These are phyloP conservation scores for Paralinhomoeus sp. DNA, from an alignment of 2,888 invertebrate species.

Conservation along the genomic window DNA sequence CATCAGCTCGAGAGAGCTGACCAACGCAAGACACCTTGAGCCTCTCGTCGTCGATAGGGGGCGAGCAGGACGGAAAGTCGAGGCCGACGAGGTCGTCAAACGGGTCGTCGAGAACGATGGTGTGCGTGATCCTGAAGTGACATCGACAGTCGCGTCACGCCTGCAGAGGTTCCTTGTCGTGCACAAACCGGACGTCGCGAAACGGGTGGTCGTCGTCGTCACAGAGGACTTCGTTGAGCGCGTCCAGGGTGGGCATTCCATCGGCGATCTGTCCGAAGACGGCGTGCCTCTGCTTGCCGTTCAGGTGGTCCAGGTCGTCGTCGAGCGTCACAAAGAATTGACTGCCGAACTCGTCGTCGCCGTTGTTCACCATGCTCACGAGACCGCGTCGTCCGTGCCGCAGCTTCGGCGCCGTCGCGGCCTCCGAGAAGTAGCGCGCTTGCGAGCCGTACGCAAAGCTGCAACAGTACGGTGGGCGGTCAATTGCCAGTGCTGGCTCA, in stretches of 20 bases:
- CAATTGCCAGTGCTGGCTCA: too few species aligned
- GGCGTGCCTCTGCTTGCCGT: constrained; percentile 61
- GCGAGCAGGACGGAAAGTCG: constrained; percentile 55
- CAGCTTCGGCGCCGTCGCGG: constrained; percentile 68
- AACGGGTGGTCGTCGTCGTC: constrained; percentile 70
- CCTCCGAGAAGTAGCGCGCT: constrained; percentile 55
- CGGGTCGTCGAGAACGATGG: constrained; percentile 82
- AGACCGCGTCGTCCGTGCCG: constrained; percentile 64
- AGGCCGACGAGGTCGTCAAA: constrained; percentile 64
- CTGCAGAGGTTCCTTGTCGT: too few species aligned
- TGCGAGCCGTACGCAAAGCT: constrained; percentile 55
- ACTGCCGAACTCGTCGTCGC: constrained; percentile 54
- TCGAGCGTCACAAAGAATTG: constrained; percentile 88
- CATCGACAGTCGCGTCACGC: constrained; percentile 1
- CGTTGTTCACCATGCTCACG: constrained; percentile 45
- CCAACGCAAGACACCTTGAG: too few species aligned
- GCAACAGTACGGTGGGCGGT: neutral
- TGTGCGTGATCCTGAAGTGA: constrained; percentile 59
- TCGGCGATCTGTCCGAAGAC: constrained; percentile 79
- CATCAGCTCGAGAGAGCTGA: too few species aligned
- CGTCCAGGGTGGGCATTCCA: constrained; percentile 51
- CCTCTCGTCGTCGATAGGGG: constrained; percentile 59
- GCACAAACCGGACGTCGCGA: constrained; percentile 57
- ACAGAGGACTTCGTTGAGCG: constrained; percentile 76
- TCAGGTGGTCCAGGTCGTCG: constrained; percentile 61